Evolutionary conservation across 2,888 invertebrate species (phyloP).

Genomic region (Drosophila koepferae): DNA sequence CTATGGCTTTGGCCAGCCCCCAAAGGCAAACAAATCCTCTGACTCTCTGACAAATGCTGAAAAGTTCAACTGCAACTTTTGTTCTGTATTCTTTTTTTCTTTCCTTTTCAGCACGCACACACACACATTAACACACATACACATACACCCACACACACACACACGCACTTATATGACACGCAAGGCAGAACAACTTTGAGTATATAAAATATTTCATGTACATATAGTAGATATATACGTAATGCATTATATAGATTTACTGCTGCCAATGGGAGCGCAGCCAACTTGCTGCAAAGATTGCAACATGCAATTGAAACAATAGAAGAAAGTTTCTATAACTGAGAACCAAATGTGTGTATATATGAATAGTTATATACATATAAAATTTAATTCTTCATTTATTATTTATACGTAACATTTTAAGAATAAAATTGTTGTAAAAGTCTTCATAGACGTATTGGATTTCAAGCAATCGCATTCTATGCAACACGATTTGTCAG

Average conservation of each 20-base stretch:
- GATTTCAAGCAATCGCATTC: too few species aligned
- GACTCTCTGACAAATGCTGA: slow-evolving; percentile 79
- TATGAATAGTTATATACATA: background rate
- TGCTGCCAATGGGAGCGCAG: slow-evolving; percentile 27
- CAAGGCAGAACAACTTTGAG: slow-evolving; percentile 25
- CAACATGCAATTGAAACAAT: slow-evolving; percentile 1
- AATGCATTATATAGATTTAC: slow-evolving; percentile 10
- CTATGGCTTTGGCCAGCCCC: slow-evolving; percentile 45
- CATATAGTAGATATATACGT: slow-evolving; percentile 12
- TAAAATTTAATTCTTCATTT: background rate
- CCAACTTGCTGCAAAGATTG: slow-evolving; percentile 22
- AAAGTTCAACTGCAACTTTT: slow-evolving; percentile 75
- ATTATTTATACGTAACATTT: too few species aligned
- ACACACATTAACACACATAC: too few species aligned
- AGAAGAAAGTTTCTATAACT: background rate
- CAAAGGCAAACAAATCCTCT: slow-evolving; percentile 78
- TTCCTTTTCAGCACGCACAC: background rate
- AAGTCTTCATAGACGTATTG: too few species aligned
- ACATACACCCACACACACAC: too few species aligned
- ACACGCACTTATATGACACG: slow-evolving; percentile 12
- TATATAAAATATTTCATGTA: slow-evolving; percentile 43
- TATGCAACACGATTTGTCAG: too few species aligned
- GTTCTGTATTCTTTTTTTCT: slow-evolving; percentile 12
- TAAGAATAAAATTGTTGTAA: too few species aligned
- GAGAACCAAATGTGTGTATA: background rate